phyloP scores from a whole-genome alignment of 2,113 vertebrate species.

The Mustela lutreola region DNA sequence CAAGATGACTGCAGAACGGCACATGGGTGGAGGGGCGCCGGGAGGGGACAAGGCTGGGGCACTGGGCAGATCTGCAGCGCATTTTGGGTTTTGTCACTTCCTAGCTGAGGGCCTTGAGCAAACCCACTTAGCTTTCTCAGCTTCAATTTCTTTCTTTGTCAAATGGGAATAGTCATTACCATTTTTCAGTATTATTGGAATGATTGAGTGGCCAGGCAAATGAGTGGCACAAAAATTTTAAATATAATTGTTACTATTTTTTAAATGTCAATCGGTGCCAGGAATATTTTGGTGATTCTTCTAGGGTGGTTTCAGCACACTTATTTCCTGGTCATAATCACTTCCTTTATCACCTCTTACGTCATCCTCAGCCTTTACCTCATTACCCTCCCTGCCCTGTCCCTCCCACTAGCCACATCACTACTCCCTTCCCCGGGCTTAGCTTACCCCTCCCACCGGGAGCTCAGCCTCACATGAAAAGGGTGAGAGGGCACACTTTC shows the following conservation, averaged over 20 bases:
- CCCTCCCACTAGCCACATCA: neutral
- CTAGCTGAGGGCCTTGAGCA: neutral
- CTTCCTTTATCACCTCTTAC: constrained; percentile 57
- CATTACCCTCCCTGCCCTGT: constrained; percentile 17
- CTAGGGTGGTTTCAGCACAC: constrained; percentile 36
- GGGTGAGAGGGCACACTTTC: constrained; percentile 42
- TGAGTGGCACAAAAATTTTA: neutral
- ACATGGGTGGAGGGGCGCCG: accelerated
- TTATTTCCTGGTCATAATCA: constrained; percentile 71
- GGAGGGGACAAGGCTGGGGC: too few species aligned
- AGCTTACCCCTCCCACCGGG: neutral
- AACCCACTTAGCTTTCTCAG: neutral
- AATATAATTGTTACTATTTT: neutral
- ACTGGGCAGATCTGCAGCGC: accelerated
- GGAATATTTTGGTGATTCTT: neutral
- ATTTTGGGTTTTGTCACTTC: neutral
- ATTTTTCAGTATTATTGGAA: neutral
- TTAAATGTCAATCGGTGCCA: neutral
- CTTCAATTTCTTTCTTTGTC: neutral
- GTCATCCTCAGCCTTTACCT: constrained; percentile 44
- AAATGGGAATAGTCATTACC: neutral
- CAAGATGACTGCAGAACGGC: accelerated
- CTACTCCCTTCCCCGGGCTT: neutral
- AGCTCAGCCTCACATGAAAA: neutral
- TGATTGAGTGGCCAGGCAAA: neutral